Evolutionary conservation across 2,113 vertebrate genomes (phyloP).

Genomic region (Gnathonemus longibarbis): DNA sequence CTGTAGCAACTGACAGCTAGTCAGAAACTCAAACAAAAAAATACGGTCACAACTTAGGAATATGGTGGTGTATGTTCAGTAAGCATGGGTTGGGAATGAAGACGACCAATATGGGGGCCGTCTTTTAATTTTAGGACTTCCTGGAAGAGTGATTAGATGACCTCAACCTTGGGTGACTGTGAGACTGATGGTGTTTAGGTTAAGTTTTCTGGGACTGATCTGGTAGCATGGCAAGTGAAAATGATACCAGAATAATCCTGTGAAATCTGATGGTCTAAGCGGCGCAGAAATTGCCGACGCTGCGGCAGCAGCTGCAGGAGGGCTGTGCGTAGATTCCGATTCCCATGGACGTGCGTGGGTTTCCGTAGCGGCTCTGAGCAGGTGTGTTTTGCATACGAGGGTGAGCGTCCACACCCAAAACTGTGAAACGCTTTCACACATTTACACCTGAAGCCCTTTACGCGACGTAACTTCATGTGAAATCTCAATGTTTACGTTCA

Average conservation of each 20-base stretch:
- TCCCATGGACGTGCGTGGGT: not conserved
- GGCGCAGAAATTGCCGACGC: not conserved
- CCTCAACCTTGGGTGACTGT: not conserved
- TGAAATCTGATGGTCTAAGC: not conserved
- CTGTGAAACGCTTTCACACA: constrained; percentile 3
- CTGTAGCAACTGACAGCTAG: not conserved
- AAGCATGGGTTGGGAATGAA: not conserved
- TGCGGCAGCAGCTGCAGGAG: not conserved
- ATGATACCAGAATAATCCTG: not conserved
- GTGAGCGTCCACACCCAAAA: not conserved
- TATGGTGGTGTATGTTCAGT: not conserved
- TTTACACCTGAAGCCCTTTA: not conserved
- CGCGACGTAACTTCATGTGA: not conserved
- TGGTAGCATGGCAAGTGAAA: not conserved
- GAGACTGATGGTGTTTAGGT: not conserved
- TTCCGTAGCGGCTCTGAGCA: not conserved
- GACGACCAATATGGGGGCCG: not conserved
- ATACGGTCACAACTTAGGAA: not conserved
- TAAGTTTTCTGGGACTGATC: not conserved
- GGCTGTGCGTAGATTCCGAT: not conserved
- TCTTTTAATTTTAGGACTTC: not conserved
- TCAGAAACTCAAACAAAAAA: not conserved
- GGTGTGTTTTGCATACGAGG: not conserved
- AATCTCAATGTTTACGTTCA: not conserved
- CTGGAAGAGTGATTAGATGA: not conserved